These are phyloP conservation scores for Drosophila phalerata DNA, from an alignment of 2,888 invertebrate species.

Conservation along the genomic window DNA sequence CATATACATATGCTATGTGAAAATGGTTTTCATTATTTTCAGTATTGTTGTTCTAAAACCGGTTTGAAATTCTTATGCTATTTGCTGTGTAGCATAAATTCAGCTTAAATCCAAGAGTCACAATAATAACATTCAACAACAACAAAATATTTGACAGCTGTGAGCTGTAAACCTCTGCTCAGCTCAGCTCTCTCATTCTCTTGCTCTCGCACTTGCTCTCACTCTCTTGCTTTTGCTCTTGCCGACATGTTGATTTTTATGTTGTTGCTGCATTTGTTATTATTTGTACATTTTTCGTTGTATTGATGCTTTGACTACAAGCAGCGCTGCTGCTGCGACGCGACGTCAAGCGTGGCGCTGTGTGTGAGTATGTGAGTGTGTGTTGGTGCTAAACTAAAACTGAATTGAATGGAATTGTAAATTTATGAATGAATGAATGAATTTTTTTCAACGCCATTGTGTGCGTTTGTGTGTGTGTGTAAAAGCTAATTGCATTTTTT, in stretches of 20 bases:
- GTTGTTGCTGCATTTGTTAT: constrained; percentile 48
- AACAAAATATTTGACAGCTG: constrained; percentile 69
- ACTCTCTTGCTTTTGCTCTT: constrained; percentile 28
- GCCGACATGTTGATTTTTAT: constrained; percentile 67
- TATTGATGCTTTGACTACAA: constrained; percentile 46
- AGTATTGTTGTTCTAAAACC: constrained; percentile 54
- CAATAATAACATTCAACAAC: constrained; percentile 30
- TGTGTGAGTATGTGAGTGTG: constrained; percentile 26
- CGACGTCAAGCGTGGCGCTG: constrained; percentile 10
- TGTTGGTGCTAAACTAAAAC: constrained; percentile 65
- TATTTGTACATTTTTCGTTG: constrained; percentile 54
- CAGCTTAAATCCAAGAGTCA: constrained; percentile 39
- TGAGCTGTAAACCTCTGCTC: constrained; percentile 55
- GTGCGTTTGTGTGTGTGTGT: constrained; percentile 41
- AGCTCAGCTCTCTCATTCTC: constrained; percentile 9
- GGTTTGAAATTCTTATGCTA: constrained; percentile 73
- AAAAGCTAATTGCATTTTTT: constrained; percentile 71
- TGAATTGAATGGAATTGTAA: constrained; percentile 81
- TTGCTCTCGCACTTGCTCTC: constrained; percentile 16
- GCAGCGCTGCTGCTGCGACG: constrained; percentile 37
- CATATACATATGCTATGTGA: constrained; percentile 64
- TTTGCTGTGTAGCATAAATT: constrained; percentile 60
- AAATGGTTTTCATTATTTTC: constrained; percentile 40
- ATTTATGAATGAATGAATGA: constrained; percentile 80
- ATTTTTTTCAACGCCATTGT: constrained; percentile 58